These are phyloP conservation scores for Heliconius sara DNA, from an alignment of 2,888 invertebrate genomes.

Conservation along the genomic window DNA sequence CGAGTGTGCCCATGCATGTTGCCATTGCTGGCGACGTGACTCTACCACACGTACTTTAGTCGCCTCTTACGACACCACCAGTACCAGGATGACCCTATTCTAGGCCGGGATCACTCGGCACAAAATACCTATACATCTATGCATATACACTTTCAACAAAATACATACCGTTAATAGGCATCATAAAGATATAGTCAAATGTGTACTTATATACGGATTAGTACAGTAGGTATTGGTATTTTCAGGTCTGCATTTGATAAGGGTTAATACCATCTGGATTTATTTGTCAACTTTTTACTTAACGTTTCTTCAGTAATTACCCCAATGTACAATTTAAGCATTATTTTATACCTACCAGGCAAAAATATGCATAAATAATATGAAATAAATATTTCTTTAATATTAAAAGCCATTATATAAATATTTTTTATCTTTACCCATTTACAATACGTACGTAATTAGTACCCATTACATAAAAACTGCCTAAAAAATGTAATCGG, in stretches of 20 bases:
- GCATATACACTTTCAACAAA: not conserved
- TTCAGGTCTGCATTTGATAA: slow-evolving; percentile 45
- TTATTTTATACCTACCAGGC: not conserved
- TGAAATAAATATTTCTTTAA: too few species aligned
- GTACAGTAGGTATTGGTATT: slow-evolving; percentile 1
- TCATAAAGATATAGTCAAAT: not conserved
- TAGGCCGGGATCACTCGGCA: too few species aligned
- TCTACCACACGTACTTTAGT: too few species aligned
- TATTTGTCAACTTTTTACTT: slow-evolving; percentile 75
- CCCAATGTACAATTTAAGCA: not conserved
- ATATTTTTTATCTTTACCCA: too few species aligned
- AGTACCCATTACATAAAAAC: not conserved
- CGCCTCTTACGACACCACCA: too few species aligned
- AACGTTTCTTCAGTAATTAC: slow-evolving; percentile 7
- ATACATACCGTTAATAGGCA: not conserved
- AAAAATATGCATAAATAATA: not conserved
- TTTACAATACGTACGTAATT: not conserved
- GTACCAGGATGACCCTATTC: too few species aligned
- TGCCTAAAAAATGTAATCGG: not conserved
- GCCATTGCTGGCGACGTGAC: too few species aligned
- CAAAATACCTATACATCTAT: too few species aligned
- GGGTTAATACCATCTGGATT: slow-evolving; percentile 80
- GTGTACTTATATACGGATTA: slow-evolving; percentile 15
- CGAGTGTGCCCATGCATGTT: too few species aligned
- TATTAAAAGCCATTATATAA: too few species aligned